These are phyloP conservation scores for Sinosuthora webbiana DNA, from an alignment of 2,113 vertebrate species.

Conservation along the genomic window DNA sequence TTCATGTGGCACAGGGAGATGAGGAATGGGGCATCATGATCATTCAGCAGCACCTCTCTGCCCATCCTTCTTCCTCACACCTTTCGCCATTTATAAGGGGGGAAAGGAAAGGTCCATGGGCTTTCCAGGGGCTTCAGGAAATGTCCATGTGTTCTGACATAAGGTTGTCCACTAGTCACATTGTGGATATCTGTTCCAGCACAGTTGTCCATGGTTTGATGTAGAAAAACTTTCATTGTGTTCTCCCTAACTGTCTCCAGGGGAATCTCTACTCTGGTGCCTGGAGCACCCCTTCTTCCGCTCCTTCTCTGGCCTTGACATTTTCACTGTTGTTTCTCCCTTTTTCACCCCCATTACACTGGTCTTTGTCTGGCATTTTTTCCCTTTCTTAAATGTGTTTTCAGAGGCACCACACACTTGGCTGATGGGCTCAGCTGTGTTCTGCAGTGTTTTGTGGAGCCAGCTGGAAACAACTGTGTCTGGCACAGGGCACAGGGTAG, in stretches of 20 bases:
- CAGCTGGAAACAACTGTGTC: not conserved
- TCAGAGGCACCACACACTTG: not conserved
- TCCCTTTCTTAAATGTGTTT: not conserved
- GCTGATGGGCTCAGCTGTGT: not conserved
- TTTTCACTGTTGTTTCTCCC: not conserved
- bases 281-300: not conserved
- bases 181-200: not conserved
- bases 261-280: not conserved
- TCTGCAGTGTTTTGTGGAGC: not conserved
- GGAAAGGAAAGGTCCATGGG: no score
- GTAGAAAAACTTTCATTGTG: accelerated
- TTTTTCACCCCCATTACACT: not conserved
- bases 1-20: not conserved
- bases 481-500: not conserved
- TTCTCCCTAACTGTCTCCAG: accelerated
- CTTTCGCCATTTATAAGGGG: not conserved
- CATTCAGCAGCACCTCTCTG: not conserved
- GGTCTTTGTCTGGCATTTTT: not conserved
- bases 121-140: not conserved
- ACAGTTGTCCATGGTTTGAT: not conserved
- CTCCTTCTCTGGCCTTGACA: not conserved
- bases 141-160: not conserved
- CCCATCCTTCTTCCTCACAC: not conserved
- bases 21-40: accelerated
- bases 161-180: no score